Evolutionary conservation across 37 sponge, comb jelly and placozoan species (phyloP).

Genomic region (Trichoplax adhaerens): DNA sequence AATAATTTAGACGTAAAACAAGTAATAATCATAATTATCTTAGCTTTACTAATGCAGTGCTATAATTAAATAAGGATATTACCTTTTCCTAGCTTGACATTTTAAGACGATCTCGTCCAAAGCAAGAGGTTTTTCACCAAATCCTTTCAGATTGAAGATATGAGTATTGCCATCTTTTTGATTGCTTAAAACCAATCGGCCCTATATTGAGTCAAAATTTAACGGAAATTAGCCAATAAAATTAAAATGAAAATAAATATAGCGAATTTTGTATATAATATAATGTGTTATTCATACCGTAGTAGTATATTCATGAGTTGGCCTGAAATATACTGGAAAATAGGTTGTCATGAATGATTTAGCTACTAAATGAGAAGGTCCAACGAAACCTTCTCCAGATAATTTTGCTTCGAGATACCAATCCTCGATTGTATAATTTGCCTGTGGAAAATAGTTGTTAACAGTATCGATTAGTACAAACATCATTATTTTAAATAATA

Average conservation of each 20-base stretch:
- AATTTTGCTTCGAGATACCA: conserved; percentile 14
- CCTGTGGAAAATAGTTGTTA: conserved; percentile 1
- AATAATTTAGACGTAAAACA: neutral
- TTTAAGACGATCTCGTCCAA: conserved; percentile 34
- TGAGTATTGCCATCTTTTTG: conserved; percentile 30
- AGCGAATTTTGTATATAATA: neutral
- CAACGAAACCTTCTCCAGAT: conserved; percentile 15
- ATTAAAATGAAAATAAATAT: neutral
- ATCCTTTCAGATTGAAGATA: conserved; percentile 39
- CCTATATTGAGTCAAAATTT: conserved; percentile 14
- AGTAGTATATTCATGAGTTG: conserved; percentile 34
- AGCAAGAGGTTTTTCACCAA: conserved; percentile 52
- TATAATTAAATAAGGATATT: neutral
- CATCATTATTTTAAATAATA: neutral
- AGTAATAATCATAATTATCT: neutral
- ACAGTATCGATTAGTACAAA: neutral
- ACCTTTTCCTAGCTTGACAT: conserved; percentile 48
- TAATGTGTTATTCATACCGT: conserved; percentile 17
- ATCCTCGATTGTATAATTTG: conserved; percentile 15
- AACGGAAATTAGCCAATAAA: neutral
- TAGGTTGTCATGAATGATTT: conserved; percentile 37
- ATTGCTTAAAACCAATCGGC: conserved; percentile 38
- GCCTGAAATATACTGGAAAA: conserved; percentile 55
- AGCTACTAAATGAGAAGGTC: conserved; percentile 36
- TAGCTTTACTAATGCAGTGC: neutral